A percentile compares a stretch with the other conserved stretches of the same genome.
Evolutionary conservation across 2,888 invertebrate genomes (phyloP).

Genomic region (Rhimphoctona megacephalus): DNA sequence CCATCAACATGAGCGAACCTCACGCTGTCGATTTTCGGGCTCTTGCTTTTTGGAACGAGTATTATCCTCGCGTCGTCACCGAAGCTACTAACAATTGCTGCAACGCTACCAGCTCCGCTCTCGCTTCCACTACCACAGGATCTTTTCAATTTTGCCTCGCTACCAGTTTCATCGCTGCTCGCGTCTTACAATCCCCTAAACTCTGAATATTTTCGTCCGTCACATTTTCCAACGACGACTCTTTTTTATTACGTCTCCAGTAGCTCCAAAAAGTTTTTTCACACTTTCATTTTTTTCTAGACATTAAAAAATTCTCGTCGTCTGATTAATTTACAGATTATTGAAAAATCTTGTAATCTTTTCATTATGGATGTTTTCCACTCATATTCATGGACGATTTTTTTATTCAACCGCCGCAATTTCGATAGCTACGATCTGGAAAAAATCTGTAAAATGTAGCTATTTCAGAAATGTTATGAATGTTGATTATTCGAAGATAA

Average conservation of each 20-base stretch:
- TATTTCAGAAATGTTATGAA: too few relatives aligned
- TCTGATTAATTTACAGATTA: too few relatives aligned
- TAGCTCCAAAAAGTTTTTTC: not conserved
- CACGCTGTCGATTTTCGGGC: slow-evolving; percentile 90
- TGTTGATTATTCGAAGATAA: too few relatives aligned
- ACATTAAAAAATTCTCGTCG: not conserved
- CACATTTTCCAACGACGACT: not conserved
- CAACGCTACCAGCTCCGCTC: slow-evolving; percentile 85
- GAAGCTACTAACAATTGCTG: slow-evolving; percentile 91
- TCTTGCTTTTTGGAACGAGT: slow-evolving; percentile 93
- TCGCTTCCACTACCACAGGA: slow-evolving; percentile 40
- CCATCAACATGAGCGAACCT: slow-evolving; percentile 91
- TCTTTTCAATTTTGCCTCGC: slow-evolving; percentile 56
- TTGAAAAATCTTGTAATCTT: too few relatives aligned
- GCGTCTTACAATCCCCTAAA: slow-evolving; percentile 41
- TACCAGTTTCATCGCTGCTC: slow-evolving; percentile 53
- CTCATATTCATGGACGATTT: too few relatives aligned
- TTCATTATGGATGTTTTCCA: too few relatives aligned
- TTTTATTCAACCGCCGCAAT: too few relatives aligned
- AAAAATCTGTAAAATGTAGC: too few relatives aligned
- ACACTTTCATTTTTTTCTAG: not conserved
- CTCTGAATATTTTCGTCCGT: slow-evolving; percentile 1
- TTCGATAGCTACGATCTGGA: too few relatives aligned
- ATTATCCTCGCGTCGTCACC: slow-evolving; percentile 91
- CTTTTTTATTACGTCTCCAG: not conserved